Evolutionary conservation across 2,888 invertebrate genomes (phyloP), one percentile per base, ranked within the genome.

Genomic region (Cyrtodaria siliqua): DNA sequence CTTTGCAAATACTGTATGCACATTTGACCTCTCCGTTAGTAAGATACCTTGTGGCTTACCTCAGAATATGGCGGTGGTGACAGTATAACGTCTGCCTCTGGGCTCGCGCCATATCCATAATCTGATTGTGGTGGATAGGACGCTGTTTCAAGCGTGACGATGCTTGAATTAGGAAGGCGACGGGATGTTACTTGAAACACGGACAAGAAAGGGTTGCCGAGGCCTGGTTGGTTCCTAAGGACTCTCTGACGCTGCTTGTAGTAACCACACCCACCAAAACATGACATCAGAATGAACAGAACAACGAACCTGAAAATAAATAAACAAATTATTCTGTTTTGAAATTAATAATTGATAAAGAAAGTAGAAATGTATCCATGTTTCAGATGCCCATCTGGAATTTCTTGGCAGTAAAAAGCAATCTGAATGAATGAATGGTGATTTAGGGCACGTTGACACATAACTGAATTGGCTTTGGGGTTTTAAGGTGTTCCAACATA

Each of bases 231-330:
- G n/a, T 60, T 79, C n/a, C 68, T 26, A 9, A 52, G 62, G 14
- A 86, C 55, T 57, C 85, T 71, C 55, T 90, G 89, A 9, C 89
- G 85, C 27, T 90, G 88, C 49, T 90, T 86, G 75, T 90, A 91
- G 75, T 91, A 91, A 8, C 91, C 90, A 82, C 91, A 91, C 6
- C 91, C 91, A 26, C 91, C 91, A 64, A 91, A 91, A 75, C 91
- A 91, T 2, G 90, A 89, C 89, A 91, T 89, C 81, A 90, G 76
- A 38, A 90, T 81, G 72, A 90, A 89, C 55, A 90, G 79, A 18
- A 90, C 82, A 1, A 90, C 83, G 74, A 90, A 88, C 90, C 90
- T 90, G 75, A n/a, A n/a, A n/a, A n/a, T n/a, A n/a, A n/a, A n/a
- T n/a, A n/a, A n/a, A n/a, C n/a, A n/a, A n/a, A n/a, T n/a, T n/a